phyloP scores from a whole-genome alignment of 2,113 vertebrate species.

The Catharus bicknelli region DNA sequence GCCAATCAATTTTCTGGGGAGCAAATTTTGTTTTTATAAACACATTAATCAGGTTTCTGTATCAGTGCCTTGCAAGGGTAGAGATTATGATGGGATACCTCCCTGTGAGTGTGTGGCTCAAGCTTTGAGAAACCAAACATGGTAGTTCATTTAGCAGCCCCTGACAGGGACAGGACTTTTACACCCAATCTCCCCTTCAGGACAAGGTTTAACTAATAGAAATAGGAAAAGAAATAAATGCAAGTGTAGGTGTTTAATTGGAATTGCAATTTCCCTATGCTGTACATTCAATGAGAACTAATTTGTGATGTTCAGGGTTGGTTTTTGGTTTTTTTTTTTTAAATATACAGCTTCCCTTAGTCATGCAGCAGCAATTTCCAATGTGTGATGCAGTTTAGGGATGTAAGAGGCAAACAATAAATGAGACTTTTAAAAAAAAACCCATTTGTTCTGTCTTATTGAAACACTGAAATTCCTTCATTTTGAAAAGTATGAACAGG shows the following conservation, averaged over 20 bases:
- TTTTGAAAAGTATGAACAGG: not conserved
- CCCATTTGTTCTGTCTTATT: conserved; percentile 18
- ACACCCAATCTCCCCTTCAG: not conserved
- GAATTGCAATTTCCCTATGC: not conserved
- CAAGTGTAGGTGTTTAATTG: not conserved
- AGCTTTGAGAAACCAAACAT: not conserved
- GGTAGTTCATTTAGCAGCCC: not conserved
- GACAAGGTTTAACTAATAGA: not conserved
- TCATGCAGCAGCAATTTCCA: conserved; percentile 9
- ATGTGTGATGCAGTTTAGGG: conserved; percentile 16
- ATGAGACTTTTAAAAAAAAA: conserved; percentile 42
- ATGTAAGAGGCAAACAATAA: conserved; percentile 55
- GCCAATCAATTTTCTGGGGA: not conserved
- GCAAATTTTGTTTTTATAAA: not conserved
- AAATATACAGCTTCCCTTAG: not conserved
- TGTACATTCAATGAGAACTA: not conserved
- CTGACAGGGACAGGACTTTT: not conserved
- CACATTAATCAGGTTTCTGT: not conserved
- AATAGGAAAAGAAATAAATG: not conserved
- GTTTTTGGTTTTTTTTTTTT: not conserved
- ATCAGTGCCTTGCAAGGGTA: not conserved
- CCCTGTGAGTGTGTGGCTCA: fast-evolving
- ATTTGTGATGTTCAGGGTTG: not conserved
- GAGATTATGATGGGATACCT: not conserved
- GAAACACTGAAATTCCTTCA: not conserved